A percentile compares a stretch with the other conserved stretches of the same genome.
These are phyloP conservation scores for Patella depressa DNA, from an alignment of 2,888 invertebrate species.

Conservation along the genomic window DNA sequence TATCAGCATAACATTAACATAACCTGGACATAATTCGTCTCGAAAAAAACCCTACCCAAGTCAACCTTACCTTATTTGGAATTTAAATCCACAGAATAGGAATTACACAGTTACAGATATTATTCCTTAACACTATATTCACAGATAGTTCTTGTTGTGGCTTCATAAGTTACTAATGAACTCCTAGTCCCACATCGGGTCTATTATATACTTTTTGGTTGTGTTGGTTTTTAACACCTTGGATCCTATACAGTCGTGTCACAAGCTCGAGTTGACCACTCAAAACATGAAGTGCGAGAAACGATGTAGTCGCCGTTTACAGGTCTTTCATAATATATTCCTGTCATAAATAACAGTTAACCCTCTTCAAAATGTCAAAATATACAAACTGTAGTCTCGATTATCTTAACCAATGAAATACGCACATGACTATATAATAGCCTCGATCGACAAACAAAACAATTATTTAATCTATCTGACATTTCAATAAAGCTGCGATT, in stretches of 20 bases:
- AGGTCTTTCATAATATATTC: not conserved
- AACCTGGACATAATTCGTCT: too few relatives aligned
- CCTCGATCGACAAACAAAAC: too few relatives aligned
- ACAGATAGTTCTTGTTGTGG: too few relatives aligned
- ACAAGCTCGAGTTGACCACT: slow-evolving; percentile 2
- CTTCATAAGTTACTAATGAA: not conserved
- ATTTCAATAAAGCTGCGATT: too few relatives aligned
- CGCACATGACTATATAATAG: too few relatives aligned
- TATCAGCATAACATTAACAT: too few relatives aligned
- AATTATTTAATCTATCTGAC: too few relatives aligned
- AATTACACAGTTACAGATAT: too few relatives aligned
- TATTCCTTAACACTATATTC: too few relatives aligned
- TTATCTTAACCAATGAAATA: not conserved
- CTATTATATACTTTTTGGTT: not conserved
- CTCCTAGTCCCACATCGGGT: not conserved
- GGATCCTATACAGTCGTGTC: not conserved
- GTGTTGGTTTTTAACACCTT: not conserved
- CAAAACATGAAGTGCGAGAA: slow-evolving; percentile 3
- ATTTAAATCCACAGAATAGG: too few relatives aligned
- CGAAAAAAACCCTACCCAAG: too few relatives aligned
- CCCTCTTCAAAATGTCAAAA: slow-evolving; percentile 6
- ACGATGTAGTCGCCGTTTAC: not conserved
- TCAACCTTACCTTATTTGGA: too few relatives aligned
- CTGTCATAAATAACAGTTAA: not conserved
- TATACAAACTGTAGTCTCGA: not conserved